Percentiles rank a stretch among this genome's conserved stretches.
Conservation (phyloP, 2,888 invertebrate species). For the Macrophya annulata region DNA sequence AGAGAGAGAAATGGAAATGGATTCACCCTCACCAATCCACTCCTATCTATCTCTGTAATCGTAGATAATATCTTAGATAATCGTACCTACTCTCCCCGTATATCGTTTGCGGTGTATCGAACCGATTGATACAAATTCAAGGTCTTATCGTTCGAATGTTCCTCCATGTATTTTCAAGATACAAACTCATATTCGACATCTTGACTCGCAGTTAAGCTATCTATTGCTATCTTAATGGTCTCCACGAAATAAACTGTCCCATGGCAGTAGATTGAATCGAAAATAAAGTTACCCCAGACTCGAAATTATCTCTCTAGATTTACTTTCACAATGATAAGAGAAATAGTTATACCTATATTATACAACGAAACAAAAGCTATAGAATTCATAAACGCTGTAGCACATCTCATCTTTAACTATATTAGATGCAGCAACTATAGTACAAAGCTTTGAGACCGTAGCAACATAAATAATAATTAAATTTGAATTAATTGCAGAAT, state of each 20-base stretch:
- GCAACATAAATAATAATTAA: background rate
- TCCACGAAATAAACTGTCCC: conserved; percentile 7
- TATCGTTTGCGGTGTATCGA: conserved; percentile 27
- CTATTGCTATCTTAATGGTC: conserved; percentile 13
- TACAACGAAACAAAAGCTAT: background rate
- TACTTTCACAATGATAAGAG: background rate
- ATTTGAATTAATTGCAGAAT: background rate
- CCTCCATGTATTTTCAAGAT: conserved; percentile 5
- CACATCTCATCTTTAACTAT: background rate
- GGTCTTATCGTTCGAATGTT: conserved; percentile 1
- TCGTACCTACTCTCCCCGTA: background rate
- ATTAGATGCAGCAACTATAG: background rate
- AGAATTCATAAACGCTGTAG: background rate
- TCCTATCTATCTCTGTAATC: conserved; percentile 49
- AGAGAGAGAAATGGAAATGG: conserved; percentile 43
- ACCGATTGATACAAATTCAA: conserved; percentile 38
- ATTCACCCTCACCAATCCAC: conserved; percentile 25
- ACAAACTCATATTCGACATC: conserved; percentile 26
- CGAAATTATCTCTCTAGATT: conserved; percentile 8
- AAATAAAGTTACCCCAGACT: conserved; percentile 2
- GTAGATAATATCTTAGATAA: conserved; percentile 50
- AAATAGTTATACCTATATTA: background rate
- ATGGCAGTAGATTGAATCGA: conserved; percentile 24
- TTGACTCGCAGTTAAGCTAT: conserved; percentile 34
- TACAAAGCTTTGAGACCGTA: background rate